Conservation (phyloP, 2,113 vertebrate genomes). For the Rhinopithecus roxellana region DNA sequence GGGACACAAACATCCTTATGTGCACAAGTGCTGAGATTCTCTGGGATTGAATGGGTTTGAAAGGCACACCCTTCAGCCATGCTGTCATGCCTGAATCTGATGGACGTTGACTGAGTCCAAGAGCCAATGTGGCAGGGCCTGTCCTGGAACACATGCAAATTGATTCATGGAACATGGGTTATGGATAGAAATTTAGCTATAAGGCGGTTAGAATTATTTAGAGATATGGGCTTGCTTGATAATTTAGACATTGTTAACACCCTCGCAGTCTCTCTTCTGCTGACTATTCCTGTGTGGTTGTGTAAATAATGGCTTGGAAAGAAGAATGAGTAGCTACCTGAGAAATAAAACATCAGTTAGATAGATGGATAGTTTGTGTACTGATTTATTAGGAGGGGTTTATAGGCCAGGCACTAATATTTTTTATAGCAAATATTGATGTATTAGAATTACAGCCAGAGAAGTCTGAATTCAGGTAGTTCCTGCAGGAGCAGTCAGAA, state of each 20-base stretch:
- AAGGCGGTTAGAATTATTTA: background rate
- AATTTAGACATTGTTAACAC: background rate
- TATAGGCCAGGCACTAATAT: background rate
- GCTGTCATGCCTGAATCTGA: slow-evolving; percentile 37
- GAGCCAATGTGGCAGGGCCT: rapidly evolving
- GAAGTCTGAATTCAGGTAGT: background rate
- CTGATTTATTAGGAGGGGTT: background rate
- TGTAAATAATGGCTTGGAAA: slow-evolving; percentile 21
- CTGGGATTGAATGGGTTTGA: slow-evolving; percentile 53
- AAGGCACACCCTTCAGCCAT: background rate
- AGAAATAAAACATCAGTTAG: background rate
- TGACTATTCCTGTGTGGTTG: background rate
- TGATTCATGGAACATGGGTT: background rate
- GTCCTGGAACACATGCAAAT: background rate
- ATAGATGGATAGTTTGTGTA: background rate
- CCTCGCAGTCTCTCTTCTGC: background rate
- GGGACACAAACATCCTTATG: rapidly evolving
- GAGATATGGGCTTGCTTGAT: background rate
- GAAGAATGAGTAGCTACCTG: background rate
- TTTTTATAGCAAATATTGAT: slow-evolving; percentile 48
- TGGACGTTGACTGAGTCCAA: background rate
- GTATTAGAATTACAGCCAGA: background rate
- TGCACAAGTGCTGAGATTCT: background rate
- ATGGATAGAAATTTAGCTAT: background rate
- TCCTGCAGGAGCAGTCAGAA: background rate